Evolutionary conservation across 2,113 vertebrate genomes (phyloP), one percentile per base, ranked within the genome.

Genomic region (Bubo scandiacus): DNA sequence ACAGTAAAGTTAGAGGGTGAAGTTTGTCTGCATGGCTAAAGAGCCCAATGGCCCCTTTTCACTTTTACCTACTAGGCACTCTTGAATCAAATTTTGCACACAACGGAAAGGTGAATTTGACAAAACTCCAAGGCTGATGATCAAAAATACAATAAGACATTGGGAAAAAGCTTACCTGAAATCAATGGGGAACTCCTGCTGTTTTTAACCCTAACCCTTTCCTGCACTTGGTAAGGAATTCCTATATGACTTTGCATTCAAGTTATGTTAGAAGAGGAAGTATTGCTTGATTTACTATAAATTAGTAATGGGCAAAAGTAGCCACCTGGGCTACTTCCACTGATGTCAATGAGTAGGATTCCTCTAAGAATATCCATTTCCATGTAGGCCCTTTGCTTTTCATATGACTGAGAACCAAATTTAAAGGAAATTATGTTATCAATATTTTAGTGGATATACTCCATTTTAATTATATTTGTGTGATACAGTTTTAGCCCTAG

Each of bases 361-460:
- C 55, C 66, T 78, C 78, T 70, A 85, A 47, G 54, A 91, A 40
- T 19, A 90, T 79, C 88, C 52, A 86, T 78, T 97, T 93, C 65
- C 90, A 77, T 52, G 43, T 59, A 34, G 36, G 59, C 32, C 58
- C 59, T 93, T 83, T 72, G 34, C 81, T 95, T 94, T 95, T 54
- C 20, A 0, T 81, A 72, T 73, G 66, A 65, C 62, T 43, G 26
- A 52, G 36, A 94, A 45, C 27, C 71, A 96, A 85, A 89, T 82
- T 89, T 84, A 95, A 97, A 97, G 59, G 71, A 88, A 92, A 94
- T 85, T 80, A 92, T 52, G 55, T 49, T 61, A 93, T 92, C 78
- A 80, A 73, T 86, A 88, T 92, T 92, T 97, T 74, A 90, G 71
- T 45, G 72, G 85, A 87, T 61, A 49, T 40, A 80, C 8, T 75